These are phyloP conservation scores for Megalops atlanticus DNA, from an alignment of 2,113 vertebrate species.

Conservation along the genomic window DNA sequence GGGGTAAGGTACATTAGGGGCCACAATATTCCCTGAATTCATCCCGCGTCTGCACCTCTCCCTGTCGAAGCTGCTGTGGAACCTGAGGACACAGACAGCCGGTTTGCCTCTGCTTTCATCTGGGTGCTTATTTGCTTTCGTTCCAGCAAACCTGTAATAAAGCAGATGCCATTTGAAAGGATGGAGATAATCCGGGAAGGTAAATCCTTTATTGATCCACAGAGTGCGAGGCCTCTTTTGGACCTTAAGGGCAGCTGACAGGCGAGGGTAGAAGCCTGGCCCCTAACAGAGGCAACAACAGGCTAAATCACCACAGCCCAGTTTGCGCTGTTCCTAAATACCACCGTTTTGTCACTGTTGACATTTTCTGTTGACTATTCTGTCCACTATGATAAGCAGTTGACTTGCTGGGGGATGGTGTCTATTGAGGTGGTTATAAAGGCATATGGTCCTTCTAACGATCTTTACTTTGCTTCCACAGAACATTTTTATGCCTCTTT, in stretches of 20 bases:
- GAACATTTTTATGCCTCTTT: not conserved
- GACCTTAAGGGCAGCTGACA: not conserved
- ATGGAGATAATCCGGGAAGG: slow-evolving; percentile 5
- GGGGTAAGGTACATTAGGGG: slow-evolving; percentile 53
- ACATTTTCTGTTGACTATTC: slow-evolving; percentile 34
- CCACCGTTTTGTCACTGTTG: slow-evolving; percentile 23
- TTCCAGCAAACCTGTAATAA: slow-evolving; percentile 16
- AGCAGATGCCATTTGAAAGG: not conserved
- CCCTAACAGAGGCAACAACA: not conserved
- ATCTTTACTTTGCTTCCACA: not conserved
- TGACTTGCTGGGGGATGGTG: not conserved
- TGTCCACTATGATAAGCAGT: not conserved
- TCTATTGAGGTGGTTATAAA: not conserved
- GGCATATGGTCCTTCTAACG: not conserved
- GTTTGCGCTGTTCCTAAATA: not conserved
- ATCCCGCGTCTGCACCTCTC: not conserved
- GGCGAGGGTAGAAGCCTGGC: not conserved
- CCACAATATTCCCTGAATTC: slow-evolving; percentile 71
- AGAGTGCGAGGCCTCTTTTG: not conserved
- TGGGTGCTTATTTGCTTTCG: not conserved
- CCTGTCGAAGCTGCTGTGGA: not conserved
- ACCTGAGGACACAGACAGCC: slow-evolving; percentile 7
- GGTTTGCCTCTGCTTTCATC: not conserved
- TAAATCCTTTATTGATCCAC: slow-evolving; percentile 18
- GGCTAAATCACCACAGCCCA: not conserved